A percentile compares a stretch with the other conserved stretches of the same genome.
These are phyloP conservation scores for Elysia chlorotica DNA, from an alignment of 1,140 invertebrate genomes.

Conservation along the genomic window DNA sequence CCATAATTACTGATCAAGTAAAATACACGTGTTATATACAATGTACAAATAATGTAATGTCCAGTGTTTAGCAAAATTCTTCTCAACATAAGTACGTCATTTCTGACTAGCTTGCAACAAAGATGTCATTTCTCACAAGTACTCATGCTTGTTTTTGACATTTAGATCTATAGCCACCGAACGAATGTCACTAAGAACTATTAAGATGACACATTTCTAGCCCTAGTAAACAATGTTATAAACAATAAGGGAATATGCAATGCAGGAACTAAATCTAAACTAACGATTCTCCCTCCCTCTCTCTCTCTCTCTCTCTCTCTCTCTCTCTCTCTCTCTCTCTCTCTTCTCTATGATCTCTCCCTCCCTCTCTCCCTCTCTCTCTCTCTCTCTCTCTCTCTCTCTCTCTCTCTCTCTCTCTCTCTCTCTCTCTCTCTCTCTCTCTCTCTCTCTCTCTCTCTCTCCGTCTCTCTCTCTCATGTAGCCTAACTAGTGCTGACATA, in stretches of 20 bases:
- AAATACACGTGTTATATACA: not conserved
- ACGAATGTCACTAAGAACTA: too few species aligned
- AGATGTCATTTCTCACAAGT: not conserved
- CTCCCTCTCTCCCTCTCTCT: not conserved
- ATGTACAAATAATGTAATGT: not conserved
- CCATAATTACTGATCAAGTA: not conserved
- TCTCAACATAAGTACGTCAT: not conserved
- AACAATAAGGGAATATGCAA: not conserved
- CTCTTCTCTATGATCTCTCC: not conserved
- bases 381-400: not conserved
- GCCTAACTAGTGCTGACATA: too few species aligned
- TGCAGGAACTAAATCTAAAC: not conserved
- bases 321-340: not conserved
- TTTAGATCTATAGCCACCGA: too few species aligned
- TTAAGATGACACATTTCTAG: not conserved
- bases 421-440: not conserved
- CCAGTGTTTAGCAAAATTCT: not conserved
- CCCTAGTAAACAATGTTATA: not conserved
- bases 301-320: not conserved
- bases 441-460: not conserved
- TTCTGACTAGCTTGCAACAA: not conserved
- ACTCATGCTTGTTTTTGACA: too few species aligned
- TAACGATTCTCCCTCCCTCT: not conserved
- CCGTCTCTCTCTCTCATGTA: not conserved
- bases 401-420: slow-evolving; percentile 1